Conservation (phyloP, 2,888 invertebrate genomes). For the Hypercompe scribonia region DNA sequence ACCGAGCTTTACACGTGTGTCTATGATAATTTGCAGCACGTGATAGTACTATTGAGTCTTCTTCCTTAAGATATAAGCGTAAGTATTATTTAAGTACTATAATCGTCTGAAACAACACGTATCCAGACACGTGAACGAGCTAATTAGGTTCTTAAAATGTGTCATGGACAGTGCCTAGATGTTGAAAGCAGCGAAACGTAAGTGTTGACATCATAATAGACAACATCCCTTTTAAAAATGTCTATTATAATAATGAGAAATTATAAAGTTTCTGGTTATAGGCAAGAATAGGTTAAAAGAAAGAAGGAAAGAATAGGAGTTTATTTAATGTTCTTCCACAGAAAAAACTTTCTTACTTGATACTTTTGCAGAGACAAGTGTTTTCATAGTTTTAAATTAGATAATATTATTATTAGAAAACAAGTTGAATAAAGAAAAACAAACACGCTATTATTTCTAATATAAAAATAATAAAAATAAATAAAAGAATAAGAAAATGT, state of each 20-base stretch:
- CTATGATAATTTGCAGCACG: slow-evolving; percentile 41
- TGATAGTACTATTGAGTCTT: slow-evolving; percentile 43
- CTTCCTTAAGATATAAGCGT: slow-evolving; percentile 34
- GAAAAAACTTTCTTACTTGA: background rate
- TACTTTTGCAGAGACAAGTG: no score
- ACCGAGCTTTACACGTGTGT: slow-evolving; percentile 42
- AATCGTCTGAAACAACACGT: slow-evolving; percentile 27
- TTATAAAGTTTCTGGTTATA: background rate
- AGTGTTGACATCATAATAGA: slow-evolving; percentile 40
- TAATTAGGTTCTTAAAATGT: slow-evolving; percentile 34
- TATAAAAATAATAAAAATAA: no score
- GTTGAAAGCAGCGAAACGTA: slow-evolving; percentile 17
- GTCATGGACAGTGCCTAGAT: slow-evolving; percentile 29
- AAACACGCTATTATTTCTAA: no score
- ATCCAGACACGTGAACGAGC: slow-evolving; percentile 25
- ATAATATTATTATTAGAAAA: no score
- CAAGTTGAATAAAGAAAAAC: no score
- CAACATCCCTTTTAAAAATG: slow-evolving; percentile 2
- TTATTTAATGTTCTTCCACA: background rate
- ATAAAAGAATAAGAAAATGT: no score
- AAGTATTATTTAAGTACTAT: slow-evolving; percentile 29
- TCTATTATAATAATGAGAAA: background rate
- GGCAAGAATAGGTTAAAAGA: background rate
- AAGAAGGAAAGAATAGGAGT: background rate
- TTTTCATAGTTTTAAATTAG: no score